These are phyloP conservation scores for Nibea albiflora DNA, from an alignment of 2,113 vertebrate species.

Conservation along the genomic window DNA sequence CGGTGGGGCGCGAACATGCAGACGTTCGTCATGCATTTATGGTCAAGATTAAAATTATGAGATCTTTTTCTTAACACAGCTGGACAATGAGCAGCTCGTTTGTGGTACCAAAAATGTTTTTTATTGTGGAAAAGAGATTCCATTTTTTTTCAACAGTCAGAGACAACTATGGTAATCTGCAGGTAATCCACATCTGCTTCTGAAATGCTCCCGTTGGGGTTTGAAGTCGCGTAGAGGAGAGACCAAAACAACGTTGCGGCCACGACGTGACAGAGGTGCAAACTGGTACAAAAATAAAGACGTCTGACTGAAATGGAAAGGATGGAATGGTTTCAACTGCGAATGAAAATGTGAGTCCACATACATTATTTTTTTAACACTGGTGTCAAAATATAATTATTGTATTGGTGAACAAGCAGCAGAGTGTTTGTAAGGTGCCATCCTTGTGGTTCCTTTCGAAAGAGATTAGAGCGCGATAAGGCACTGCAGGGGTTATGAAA, in stretches of 20 bases:
- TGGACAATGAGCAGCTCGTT: constrained; percentile 5
- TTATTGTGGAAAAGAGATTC: neutral
- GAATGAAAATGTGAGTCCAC: neutral
- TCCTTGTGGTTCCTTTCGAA: constrained; percentile 34
- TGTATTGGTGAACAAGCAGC: neutral
- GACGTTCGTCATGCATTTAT: neutral
- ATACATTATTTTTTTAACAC: neutral
- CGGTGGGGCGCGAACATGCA: neutral
- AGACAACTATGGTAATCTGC: neutral
- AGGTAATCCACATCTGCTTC: neutral
- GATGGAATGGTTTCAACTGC: neutral
- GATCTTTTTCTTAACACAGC: neutral
- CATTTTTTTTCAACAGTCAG: neutral
- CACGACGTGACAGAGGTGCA: neutral
- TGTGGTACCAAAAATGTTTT: neutral
- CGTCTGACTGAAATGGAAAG: neutral
- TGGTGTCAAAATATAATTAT: neutral
- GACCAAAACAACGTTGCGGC: no score
- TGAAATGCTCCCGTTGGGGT: no score
- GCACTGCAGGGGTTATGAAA: constrained; percentile 54
- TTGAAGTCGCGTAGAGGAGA: no score
- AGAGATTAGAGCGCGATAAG: constrained; percentile 55
- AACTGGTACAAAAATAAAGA: neutral
- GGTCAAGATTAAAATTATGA: neutral
- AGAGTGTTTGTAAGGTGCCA: constrained; percentile 8